Evolutionary conservation across 2,113 vertebrate species (phyloP).

Genomic region (Perca fluviatilis): DNA sequence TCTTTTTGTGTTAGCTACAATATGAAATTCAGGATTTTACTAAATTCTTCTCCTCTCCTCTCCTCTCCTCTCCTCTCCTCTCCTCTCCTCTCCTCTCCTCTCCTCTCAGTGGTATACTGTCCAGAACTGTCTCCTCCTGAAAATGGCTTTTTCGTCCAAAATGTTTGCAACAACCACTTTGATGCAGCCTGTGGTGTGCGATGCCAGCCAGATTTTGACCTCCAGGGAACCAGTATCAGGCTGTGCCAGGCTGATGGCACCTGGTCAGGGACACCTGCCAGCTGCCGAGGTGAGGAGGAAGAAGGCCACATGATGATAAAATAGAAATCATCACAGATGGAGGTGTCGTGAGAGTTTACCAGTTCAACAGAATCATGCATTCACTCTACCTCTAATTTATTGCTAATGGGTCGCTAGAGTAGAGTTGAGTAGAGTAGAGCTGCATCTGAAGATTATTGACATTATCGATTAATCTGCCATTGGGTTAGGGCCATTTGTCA

Average conservation of each 20-base stretch:
- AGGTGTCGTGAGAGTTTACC: background rate
- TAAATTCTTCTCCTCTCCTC: background rate
- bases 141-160: conserved; percentile 95
- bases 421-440: too few species aligned
- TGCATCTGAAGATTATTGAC: background rate
- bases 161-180: conserved; percentile 94
- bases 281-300: conserved; percentile 89
- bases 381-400: too few species aligned
- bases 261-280: conserved; percentile 91
- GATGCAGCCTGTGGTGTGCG: conserved; percentile 95
- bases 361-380: too few species aligned
- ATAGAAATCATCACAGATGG: background rate
- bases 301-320: background rate
- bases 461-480: background rate
- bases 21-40: background rate
- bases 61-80: background rate
- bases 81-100: background rate
- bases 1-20: background rate
- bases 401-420: too few species aligned
- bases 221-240: conserved; percentile 91
- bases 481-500: too few species aligned
- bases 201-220: conserved; percentile 92
- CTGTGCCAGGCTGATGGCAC: conserved; percentile 92
- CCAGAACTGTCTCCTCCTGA: conserved; percentile 89
- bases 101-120: conserved; percentile 89